Base-by-base conservation (phyloP, 2,797 vertebrate species). In the Clamator glandarius region DNA sequence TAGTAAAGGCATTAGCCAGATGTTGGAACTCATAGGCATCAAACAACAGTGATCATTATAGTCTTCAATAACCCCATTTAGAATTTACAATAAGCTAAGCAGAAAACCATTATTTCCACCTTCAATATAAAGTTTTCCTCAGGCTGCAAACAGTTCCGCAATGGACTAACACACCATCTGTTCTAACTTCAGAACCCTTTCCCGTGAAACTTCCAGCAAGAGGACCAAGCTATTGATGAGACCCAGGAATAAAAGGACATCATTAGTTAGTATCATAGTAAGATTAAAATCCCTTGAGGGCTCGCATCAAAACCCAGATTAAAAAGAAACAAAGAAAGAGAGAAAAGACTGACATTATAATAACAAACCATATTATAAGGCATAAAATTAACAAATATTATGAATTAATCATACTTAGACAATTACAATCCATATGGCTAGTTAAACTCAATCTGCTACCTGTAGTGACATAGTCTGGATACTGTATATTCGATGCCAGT, bases 371-470 rank as follows among this genome's bases (percentile, higher is more conserved):
- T 99, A 99, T 99, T 97, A 98, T 98, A 99, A 99, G 97, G 98
- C 98, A 99, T 99, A 98, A 99, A 99, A 98, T 98, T 98, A 98
- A 98, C 98, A 99, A 99, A 99, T 98, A 99, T 98, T 98, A 98
- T 97, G 98, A 98, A 99, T 98, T 99, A 98, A 98, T 99, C 98
- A 98, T 98, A 98, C 97, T 98, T 97, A 97, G 97, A 98, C 98
- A 98, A 99, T 99, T 99, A 99, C 97, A 98, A 98, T 97, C 98
- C 99, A 99, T 99, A 99, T 99, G 99, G 99, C 98, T 98, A 99
- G 98, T 99, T 99, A 99, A 99, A 98, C 97, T 97, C 99, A 99
- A 99, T 98, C 99, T 99, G 99, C 97, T 99, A 98, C 97, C 97
- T 98, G 95, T 96, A 97, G 96, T 92, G 97, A 97, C 97, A 97